These are phyloP conservation scores for Conchocele bisecta DNA, from an alignment of 2,888 invertebrate genomes.

Conservation along the genomic window DNA sequence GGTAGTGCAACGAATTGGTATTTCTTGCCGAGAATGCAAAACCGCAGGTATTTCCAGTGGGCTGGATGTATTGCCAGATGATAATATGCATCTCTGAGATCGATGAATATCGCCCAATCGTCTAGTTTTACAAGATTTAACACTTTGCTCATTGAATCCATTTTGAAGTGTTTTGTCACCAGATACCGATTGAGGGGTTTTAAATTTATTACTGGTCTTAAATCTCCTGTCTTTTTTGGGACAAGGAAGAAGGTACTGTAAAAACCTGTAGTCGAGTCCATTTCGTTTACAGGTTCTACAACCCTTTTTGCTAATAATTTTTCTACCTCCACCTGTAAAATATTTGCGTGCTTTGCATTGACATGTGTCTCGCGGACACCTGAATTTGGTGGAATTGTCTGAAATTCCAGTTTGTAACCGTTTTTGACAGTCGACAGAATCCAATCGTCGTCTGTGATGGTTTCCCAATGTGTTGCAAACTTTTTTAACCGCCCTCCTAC, in stretches of 20 bases:
- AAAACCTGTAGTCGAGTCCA: slow-evolving; percentile 28
- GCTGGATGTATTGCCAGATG: slow-evolving; percentile 28
- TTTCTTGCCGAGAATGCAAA: slow-evolving; percentile 7
- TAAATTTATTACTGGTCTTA: slow-evolving; percentile 47
- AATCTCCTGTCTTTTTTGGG: slow-evolving; percentile 30
- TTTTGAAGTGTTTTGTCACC: slow-evolving; percentile 43
- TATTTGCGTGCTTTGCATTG: not conserved
- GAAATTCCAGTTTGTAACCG: slow-evolving; percentile 25
- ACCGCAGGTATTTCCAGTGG: slow-evolving; percentile 30
- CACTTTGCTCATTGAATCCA: slow-evolving; percentile 43
- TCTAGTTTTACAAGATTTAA: slow-evolving; percentile 31
- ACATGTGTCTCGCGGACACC: slow-evolving; percentile 21
- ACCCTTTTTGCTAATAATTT: slow-evolving; percentile 26
- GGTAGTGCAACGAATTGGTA: slow-evolving; percentile 24
- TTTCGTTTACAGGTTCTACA: slow-evolving; percentile 25
- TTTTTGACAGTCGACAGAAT: slow-evolving; percentile 17
- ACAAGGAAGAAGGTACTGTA: slow-evolving; percentile 48
- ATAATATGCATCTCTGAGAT: slow-evolving; percentile 36
- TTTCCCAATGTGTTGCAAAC: slow-evolving; percentile 16
- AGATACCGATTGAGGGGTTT: slow-evolving; percentile 50
- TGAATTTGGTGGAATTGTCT: slow-evolving; percentile 15
- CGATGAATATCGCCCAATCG: slow-evolving; percentile 39
- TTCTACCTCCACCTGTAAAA: slow-evolving; percentile 38
- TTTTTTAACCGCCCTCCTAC: slow-evolving; percentile 34
- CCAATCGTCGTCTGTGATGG: slow-evolving; percentile 39